Percentiles rank a stretch among this genome's conserved stretches.
Conservation (phyloP, 1,140 invertebrate species). For the Zaprionus camerounensis region DNA sequence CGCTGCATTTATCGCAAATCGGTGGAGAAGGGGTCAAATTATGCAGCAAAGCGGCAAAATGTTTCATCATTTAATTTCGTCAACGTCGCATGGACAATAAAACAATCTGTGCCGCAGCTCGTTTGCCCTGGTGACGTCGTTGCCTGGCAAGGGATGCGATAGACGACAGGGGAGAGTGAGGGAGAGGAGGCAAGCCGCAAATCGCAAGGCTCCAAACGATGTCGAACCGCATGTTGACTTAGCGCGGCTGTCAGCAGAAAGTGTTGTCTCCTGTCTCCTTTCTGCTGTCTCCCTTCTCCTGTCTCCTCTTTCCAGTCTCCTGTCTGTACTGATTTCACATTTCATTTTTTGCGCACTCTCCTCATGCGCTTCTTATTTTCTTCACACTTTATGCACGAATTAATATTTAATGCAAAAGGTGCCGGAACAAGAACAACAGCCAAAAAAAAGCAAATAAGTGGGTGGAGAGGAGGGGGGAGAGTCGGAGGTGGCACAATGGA, state of each 20-base stretch:
- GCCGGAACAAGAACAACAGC: constrained; percentile 17
- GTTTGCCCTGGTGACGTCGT: background rate
- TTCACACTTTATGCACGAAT: constrained; percentile 62
- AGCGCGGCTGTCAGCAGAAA: constrained; percentile 39
- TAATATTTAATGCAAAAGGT: constrained; percentile 68
- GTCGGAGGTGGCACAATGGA: constrained; percentile 2
- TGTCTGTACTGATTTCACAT: constrained; percentile 45
- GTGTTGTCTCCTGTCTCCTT: constrained; percentile 5
- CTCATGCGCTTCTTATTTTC: constrained; percentile 19
- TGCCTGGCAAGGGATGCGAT: constrained; percentile 2
- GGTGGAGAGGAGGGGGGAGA: background rate
- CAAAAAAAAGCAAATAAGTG: background rate
- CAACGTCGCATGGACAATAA: constrained; percentile 30
- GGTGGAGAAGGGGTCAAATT: background rate
- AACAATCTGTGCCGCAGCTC: constrained; percentile 7
- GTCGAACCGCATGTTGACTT: constrained; percentile 48
- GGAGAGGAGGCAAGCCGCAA: background rate
- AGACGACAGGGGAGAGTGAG: background rate
- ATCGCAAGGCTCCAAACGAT: constrained; percentile 20
- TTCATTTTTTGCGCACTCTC: constrained; percentile 34
- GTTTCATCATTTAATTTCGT: constrained; percentile 30
- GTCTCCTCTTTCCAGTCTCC: background rate
- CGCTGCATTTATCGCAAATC: no score
- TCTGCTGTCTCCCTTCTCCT: background rate
- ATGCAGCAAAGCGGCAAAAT: constrained; percentile 9